A percentile compares a stretch with the other conserved stretches of the same genome.
Conservation (phyloP, 2,888 invertebrate genomes). For the Pilophorus perplexus region DNA sequence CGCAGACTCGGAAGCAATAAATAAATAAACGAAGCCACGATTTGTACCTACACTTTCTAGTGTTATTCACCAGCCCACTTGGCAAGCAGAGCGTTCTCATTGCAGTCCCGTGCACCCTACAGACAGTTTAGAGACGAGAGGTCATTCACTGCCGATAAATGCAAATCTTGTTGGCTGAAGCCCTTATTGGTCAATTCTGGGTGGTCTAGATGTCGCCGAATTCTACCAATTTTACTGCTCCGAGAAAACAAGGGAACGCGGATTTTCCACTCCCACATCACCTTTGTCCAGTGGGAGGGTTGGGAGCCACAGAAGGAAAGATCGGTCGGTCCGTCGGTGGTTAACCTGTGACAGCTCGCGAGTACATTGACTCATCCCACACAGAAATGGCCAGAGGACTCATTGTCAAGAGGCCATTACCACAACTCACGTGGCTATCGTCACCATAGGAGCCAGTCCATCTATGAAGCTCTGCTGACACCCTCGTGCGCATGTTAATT, state of each 20-base stretch:
- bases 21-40: too few relatives aligned
- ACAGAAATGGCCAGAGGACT: neutral
- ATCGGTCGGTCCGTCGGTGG: neutral
- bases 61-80: too few relatives aligned
- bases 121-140: too few relatives aligned
- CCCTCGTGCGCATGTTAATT: neutral
- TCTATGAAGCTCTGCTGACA: neutral
- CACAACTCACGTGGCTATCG: constrained; percentile 11
- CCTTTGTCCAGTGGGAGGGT: constrained; percentile 5
- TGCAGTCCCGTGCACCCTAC: too few relatives aligned
- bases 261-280: neutral
- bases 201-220: constrained; percentile 1
- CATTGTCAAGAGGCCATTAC: constrained; percentile 16
- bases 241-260: neutral
- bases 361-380: constrained; percentile 22
- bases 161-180: too few relatives aligned
- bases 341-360: constrained; percentile 16
- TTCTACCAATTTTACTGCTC: neutral
- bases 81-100: too few relatives aligned
- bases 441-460: neutral
- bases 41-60: too few relatives aligned
- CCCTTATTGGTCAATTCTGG: too few relatives aligned
- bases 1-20: too few relatives aligned
- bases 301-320: neutral
- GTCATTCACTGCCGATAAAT: too few relatives aligned